Conservation (phyloP, 2,888 invertebrate genomes). For the Andrena fulva region DNA sequence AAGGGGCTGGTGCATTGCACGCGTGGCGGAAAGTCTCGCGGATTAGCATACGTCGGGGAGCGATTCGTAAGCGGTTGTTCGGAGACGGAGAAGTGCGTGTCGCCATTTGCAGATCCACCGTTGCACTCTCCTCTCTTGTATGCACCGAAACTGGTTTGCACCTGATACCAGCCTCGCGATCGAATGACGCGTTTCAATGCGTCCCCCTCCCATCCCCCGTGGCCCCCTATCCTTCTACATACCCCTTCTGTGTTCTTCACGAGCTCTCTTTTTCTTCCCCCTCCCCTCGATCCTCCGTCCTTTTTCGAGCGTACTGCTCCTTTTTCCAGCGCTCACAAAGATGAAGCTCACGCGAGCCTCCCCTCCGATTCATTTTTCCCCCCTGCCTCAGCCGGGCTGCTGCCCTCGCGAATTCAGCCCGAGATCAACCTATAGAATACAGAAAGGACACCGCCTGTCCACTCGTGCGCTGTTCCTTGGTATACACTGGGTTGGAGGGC, state of each 20-base stretch:
- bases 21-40: constrained; percentile 38
- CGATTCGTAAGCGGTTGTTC: constrained; percentile 44
- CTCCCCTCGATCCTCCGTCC: not conserved
- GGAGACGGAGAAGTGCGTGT: constrained; percentile 68
- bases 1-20: constrained; percentile 21
- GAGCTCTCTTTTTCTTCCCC: constrained; percentile 7
- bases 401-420: constrained; percentile 15
- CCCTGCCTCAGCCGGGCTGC: constrained; percentile 20
- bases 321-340: constrained; percentile 54
- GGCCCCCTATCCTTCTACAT: constrained; percentile 25
- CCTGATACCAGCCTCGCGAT: constrained; percentile 83
- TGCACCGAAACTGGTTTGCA: constrained; percentile 83
- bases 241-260: constrained; percentile 11
- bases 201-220: constrained; percentile 48
- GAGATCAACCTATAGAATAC: not conserved
- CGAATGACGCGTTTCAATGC: constrained; percentile 84
- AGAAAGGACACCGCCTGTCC: constrained; percentile 7
- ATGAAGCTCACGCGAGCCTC: constrained; percentile 69
- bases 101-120: constrained; percentile 76
- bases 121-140: constrained; percentile 63
- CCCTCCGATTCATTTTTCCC: constrained; percentile 21
- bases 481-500: too few species aligned
- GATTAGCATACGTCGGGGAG: constrained; percentile 28
- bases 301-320: constrained; percentile 19
- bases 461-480: not conserved